Evolutionary conservation across 2,113 vertebrate genomes (phyloP).

Genomic region (Herpailurus yagouaroundi): DNA sequence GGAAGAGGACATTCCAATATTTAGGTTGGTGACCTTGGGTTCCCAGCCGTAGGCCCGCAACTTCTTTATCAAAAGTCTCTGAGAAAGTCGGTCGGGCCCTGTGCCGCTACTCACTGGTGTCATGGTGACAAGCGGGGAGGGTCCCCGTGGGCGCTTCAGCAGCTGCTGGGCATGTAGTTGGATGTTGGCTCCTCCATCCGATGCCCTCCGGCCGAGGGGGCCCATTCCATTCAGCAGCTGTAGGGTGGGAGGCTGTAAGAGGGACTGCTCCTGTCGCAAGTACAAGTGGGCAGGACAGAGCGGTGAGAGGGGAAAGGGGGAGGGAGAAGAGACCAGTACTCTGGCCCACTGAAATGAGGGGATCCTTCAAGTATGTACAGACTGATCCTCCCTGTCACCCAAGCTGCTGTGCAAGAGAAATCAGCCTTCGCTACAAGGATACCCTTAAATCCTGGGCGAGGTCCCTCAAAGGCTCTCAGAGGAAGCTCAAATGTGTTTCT

Average conservation of each 20-base stretch:
- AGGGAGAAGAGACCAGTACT: not conserved
- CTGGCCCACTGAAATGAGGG: not conserved
- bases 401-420: not conserved
- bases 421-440: not conserved
- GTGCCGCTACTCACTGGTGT: constrained; percentile 90
- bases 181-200: constrained; percentile 98
- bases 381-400: not conserved
- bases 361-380: not conserved
- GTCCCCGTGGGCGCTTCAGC: constrained; percentile 96
- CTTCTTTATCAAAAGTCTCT: not conserved
- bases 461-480: not conserved
- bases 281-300: not conserved
- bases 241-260: constrained; percentile 97
- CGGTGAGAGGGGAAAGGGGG: not conserved
- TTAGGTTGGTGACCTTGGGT: not conserved
- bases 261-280: constrained; percentile 93
- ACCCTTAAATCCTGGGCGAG: not conserved
- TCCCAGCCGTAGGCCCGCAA: not conserved
- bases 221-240: constrained; percentile 99
- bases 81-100: not conserved
- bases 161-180: constrained; percentile 97
- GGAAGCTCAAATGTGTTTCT: not conserved
- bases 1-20: constrained; percentile 13
- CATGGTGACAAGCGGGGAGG: constrained; percentile 95
- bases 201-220: constrained; percentile 96